Evolutionary conservation across 2,113 vertebrate genomes (phyloP).

Genomic region (Albula glossodonta): DNA sequence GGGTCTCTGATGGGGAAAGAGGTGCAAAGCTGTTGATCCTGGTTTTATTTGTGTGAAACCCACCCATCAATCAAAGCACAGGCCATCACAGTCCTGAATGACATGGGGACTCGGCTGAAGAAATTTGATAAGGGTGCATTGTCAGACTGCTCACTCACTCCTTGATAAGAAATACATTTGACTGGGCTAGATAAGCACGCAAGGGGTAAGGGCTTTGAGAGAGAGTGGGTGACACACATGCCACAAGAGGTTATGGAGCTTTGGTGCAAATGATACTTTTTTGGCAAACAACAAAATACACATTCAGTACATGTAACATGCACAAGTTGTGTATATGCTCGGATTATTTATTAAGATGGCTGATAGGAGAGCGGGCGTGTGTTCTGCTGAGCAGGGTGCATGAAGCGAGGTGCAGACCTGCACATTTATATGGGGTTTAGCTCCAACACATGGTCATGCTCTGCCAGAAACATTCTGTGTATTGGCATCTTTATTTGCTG

Average conservation of each 20-base stretch:
- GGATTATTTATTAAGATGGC: slow-evolving; percentile 67
- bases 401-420: slow-evolving; percentile 34
- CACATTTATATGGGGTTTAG: slow-evolving; percentile 61
- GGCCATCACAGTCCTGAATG: slow-evolving; percentile 86
- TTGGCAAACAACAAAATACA: slow-evolving; percentile 78
- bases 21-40: slow-evolving; percentile 96
- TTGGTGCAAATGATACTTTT: slow-evolving; percentile 87
- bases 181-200: slow-evolving; percentile 94
- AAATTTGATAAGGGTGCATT: slow-evolving; percentile 98
- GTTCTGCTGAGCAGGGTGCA: slow-evolving; percentile 54
- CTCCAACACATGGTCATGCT: slow-evolving; percentile 55
- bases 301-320: slow-evolving; percentile 59
- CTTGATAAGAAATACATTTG: slow-evolving; percentile 98
- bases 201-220: slow-evolving; percentile 86
- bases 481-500: slow-evolving; percentile 11
- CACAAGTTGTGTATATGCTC: slow-evolving; percentile 59
- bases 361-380: slow-evolving; percentile 50
- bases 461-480: slow-evolving; percentile 40
- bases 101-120: slow-evolving; percentile 96
- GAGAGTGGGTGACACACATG: slow-evolving; percentile 73
- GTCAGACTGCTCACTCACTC: slow-evolving; percentile 80
- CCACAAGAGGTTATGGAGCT: slow-evolving; percentile 79
- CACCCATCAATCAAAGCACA: slow-evolving; percentile 96
- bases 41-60: slow-evolving; percentile 93
- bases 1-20: slow-evolving; percentile 83